Percentiles rank a stretch among this genome's conserved stretches.
These are phyloP conservation scores for Trachurus trachurus DNA, from an alignment of 2,797 vertebrate species.

Conservation along the genomic window DNA sequence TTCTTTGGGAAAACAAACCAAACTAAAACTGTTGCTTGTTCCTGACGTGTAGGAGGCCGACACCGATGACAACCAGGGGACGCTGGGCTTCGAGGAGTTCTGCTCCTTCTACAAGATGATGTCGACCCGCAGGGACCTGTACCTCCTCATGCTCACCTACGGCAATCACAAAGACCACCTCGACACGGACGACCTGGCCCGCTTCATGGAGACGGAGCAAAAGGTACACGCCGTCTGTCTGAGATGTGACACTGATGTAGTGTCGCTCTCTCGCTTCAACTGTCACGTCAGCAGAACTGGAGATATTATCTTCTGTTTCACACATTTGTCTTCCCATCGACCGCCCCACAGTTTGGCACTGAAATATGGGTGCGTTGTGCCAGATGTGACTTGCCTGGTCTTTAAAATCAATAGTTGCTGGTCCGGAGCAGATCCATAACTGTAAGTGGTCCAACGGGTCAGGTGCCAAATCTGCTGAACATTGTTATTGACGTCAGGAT, in stretches of 20 bases:
- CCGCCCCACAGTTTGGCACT: background rate
- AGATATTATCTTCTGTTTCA: background rate
- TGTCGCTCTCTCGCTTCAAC: too few species aligned
- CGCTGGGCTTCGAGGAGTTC: constrained; percentile 96
- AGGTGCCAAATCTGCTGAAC: background rate
- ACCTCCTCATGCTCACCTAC: constrained; percentile 97
- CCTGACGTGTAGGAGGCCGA: constrained; percentile 91
- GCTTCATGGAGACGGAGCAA: constrained; percentile 94
- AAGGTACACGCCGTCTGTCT: constrained; percentile 85
- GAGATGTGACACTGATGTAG: background rate
- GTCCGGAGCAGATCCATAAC: too few species aligned
- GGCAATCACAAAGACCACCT: constrained; percentile 97
- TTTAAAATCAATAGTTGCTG: background rate
- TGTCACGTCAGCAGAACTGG: too few species aligned
- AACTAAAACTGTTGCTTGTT: background rate
- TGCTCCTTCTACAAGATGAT: constrained; percentile 99
- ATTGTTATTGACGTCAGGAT: too few species aligned
- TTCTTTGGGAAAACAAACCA: background rate
- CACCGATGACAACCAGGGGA: constrained; percentile 95
- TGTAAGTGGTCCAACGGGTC: background rate
- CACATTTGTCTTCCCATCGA: background rate
- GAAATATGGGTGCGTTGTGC: background rate
- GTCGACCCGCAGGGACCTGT: constrained; percentile 96
- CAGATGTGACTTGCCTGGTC: background rate
- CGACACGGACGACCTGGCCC: constrained; percentile 87